Evolutionary conservation across 92 coral and sea anemone genomes (phyloP).

Genomic region (Heliopora coerulea): DNA sequence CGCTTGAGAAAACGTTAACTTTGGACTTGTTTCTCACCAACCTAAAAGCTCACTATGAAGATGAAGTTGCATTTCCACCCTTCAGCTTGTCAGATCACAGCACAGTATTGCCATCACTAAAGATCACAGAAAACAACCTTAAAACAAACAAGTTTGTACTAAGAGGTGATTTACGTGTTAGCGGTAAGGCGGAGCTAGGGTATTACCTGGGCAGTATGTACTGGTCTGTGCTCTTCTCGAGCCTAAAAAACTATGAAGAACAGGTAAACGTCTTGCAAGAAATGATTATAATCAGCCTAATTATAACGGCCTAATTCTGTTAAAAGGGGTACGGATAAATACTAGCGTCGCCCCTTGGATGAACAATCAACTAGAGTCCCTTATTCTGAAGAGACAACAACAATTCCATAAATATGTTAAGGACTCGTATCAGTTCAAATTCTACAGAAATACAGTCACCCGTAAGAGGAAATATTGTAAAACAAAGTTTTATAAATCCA

Average conservation of each 20-base stretch:
- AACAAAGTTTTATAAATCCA: conserved; percentile 11
- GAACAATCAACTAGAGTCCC: conserved; percentile 33
- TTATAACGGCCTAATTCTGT: conserved; percentile 26
- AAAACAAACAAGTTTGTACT: too few relatives aligned
- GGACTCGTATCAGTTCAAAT: conserved; percentile 34
- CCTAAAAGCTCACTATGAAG: conserved; percentile 18
- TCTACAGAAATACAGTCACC: conserved; percentile 44
- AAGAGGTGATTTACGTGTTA: conserved; percentile 37
- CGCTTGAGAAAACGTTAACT: conserved; percentile 42
- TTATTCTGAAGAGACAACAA: conserved; percentile 44
- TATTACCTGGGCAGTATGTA: conserved; percentile 14
- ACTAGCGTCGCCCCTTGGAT: conserved; percentile 51
- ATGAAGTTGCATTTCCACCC: conserved; percentile 30
- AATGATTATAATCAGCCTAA: conserved; percentile 27
- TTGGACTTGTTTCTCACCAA: conserved; percentile 36
- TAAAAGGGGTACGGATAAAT: conserved; percentile 2
- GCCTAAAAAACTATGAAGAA: conserved; percentile 41
- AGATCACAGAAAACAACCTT: too few relatives aligned
- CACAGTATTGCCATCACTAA: neutral
- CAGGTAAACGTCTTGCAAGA: conserved; percentile 35
- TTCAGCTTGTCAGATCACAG: conserved; percentile 49
- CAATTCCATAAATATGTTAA: conserved; percentile 34
- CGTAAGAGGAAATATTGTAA: conserved; percentile 48
- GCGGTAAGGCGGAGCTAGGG: conserved; percentile 44
- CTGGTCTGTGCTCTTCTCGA: conserved; percentile 45